Evolutionary conservation across 2,113 vertebrate genomes (phyloP), one percentile per base, ranked within the genome.

Genomic region (human (Homo sapiens)): DNA sequence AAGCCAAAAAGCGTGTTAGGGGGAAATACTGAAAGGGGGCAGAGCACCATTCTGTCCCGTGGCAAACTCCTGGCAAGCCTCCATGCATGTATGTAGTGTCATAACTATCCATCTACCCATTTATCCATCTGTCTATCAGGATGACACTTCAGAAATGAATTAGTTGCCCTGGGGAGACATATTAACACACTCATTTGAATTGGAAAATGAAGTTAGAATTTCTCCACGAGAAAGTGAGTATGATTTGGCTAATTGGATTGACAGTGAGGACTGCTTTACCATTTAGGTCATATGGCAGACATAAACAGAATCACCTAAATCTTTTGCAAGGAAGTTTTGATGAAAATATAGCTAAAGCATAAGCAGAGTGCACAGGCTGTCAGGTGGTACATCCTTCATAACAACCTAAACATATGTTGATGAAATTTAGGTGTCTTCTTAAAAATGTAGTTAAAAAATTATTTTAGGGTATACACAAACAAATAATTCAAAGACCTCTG

Each of bases 181-280:
- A 83, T 66, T 14, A 78, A 55, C 5, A 32, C 64, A 82, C 10
- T 84, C 79, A 70, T 6, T 75, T 75, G 40, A 96, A 66, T 20
- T 81, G 40, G 80, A 85, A 80, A 78, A 43, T 18, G 59, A 68
- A 84, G n/a, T 68, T 76, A 25, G 18, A 81, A 38, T 81, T 90
- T 90, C 88, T 84, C n/a, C 76, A 38, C 80, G 32, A 75, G 84
- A 96, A 57, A 87, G 10, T n/a, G 52, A 86, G 23, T 59, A 57
- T 79, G 55, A 90, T 72, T 90, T 72, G 88, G 52, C 61, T 55
- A 68, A 55, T 43, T 50, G 30, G 25, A n/a, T n/a, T n/a, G 30
- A 0, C 45, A 30, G 0, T n/a, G 43, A 57, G 68, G 82, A 25
- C 23, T 30, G 52, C 27, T 79, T 45, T 83, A 50, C 52, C 61